Evolutionary conservation across 2,113 vertebrate species (phyloP).

Genomic region (Tor tambroides): DNA sequence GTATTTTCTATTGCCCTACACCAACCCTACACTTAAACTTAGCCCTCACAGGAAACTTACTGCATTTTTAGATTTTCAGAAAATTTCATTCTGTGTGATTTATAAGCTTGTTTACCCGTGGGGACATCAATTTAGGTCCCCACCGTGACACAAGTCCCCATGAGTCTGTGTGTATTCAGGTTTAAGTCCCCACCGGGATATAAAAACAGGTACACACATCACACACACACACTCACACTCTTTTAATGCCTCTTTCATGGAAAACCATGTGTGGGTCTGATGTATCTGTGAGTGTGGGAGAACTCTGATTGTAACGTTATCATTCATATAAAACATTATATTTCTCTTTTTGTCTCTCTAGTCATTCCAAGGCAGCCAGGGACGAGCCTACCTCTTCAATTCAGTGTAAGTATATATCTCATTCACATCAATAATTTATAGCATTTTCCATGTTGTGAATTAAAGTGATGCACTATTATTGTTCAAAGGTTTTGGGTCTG

Average conservation of each 20-base stretch:
- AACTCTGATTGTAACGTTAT: neutral
- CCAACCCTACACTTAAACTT: too few relatives aligned
- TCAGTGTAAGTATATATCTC: conserved; percentile 91
- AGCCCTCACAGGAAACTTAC: too few relatives aligned
- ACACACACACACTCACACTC: too few relatives aligned
- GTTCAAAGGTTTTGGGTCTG: neutral
- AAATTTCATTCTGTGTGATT: too few relatives aligned
- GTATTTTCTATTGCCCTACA: too few relatives aligned
- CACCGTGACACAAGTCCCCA: too few relatives aligned
- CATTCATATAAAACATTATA: conserved; percentile 15
- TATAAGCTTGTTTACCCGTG: too few relatives aligned
- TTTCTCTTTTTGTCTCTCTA: conserved; percentile 63
- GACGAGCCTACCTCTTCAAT: conserved; percentile 98
- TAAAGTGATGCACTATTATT: neutral
- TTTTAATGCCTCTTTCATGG: neutral
- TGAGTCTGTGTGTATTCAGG: too few relatives aligned
- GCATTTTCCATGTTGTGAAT: conserved; percentile 3
- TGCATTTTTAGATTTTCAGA: too few relatives aligned
- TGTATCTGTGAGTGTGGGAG: conserved; percentile 1
- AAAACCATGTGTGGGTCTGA: neutral
- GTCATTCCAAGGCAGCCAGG: conserved; percentile 99
- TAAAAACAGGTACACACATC: too few relatives aligned
- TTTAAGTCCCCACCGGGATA: too few relatives aligned
- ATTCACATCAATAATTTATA: neutral
- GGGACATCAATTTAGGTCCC: too few relatives aligned